Conservation (phyloP, 2,888 invertebrate species). For the Leucozona laternaria region DNA sequence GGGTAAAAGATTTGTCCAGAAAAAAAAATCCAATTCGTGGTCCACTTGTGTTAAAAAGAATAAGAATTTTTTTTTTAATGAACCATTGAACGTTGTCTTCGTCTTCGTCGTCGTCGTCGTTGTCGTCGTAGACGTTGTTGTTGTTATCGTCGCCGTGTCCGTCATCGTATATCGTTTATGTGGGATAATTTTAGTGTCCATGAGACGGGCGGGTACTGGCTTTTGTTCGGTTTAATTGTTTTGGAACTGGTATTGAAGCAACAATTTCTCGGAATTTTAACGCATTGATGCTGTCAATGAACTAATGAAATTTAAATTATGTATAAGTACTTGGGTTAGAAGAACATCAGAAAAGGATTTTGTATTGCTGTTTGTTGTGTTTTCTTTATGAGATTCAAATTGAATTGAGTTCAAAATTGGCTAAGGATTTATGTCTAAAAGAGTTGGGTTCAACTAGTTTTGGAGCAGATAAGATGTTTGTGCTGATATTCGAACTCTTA, state of each 20-base stretch:
- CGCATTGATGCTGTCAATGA: constrained; percentile 65
- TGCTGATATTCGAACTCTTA: no score
- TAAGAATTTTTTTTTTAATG: constrained; percentile 54
- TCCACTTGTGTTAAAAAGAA: constrained; percentile 63
- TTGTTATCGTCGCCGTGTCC: constrained; percentile 1
- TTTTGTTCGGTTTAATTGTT: constrained; percentile 71
- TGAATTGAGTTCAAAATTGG: no score
- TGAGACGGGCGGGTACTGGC: constrained; percentile 38
- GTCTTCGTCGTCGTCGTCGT: not conserved
- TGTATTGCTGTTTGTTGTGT: not conserved
- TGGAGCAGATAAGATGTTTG: no score
- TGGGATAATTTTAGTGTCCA: constrained; percentile 42
- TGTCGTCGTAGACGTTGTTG: not conserved
- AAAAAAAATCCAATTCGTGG: constrained; percentile 52
- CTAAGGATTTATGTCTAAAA: no score
- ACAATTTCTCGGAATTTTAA: constrained; percentile 64
- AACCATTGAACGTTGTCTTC: constrained; percentile 52
- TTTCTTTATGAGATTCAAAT: not conserved
- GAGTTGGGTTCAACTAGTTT: no score
- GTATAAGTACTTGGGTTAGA: constrained; percentile 11
- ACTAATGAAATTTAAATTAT: constrained; percentile 62
- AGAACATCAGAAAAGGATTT: constrained; percentile 11
- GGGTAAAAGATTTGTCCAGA: constrained; percentile 71
- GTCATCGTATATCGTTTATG: constrained; percentile 48
- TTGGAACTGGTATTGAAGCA: constrained; percentile 68